A percentile compares a stretch with the other conserved stretches of the same genome.
phyloP scores from a whole-genome alignment of 1,140 invertebrate species.

The Ylistrum balloti region DNA sequence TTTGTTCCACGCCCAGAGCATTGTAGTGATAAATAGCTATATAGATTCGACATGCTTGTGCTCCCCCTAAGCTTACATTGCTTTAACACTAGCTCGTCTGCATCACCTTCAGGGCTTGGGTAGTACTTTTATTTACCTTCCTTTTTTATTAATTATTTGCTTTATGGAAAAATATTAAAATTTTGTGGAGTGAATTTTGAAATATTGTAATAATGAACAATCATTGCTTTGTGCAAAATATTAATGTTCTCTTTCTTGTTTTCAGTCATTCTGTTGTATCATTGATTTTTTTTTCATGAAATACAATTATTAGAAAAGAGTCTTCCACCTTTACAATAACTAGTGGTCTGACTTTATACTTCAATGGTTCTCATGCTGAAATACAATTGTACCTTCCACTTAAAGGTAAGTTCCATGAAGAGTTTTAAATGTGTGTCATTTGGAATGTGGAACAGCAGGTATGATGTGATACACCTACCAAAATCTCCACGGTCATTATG shows the following conservation, averaged over 20 bases:
- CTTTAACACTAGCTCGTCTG: slow-evolving; percentile 27
- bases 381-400: no score
- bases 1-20: slow-evolving; percentile 18
- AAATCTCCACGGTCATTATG: no score
- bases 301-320: neutral
- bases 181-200: neutral
- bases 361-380: no score
- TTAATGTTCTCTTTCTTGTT: neutral
- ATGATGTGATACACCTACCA: no score
- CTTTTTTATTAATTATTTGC: neutral
- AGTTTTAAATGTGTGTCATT: no score
- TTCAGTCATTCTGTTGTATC: neutral
- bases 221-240: neutral
- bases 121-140: neutral
- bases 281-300: neutral
- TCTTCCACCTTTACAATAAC: neutral
- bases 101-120: slow-evolving; percentile 33
- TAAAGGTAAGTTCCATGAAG: no score
- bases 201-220: neutral
- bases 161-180: slow-evolving; percentile 2
- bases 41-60: slow-evolving; percentile 2
- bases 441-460: no score
- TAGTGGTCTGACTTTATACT: no score
- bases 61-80: neutral
- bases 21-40: neutral